Evolutionary conservation across 1,140 invertebrate genomes (phyloP).

Genomic region (Musca domestica): DNA sequence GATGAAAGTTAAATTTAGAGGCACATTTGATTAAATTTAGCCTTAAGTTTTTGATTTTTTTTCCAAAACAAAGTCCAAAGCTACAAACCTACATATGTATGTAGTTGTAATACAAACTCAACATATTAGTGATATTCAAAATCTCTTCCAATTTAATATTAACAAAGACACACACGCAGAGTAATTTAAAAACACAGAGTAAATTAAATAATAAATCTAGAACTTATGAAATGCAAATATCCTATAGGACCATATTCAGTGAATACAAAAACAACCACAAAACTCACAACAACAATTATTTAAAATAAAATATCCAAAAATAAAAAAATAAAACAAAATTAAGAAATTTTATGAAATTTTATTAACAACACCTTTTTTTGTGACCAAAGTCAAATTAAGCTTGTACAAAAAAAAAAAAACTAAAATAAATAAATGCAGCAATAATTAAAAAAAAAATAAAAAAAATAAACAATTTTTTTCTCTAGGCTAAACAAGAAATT

Average conservation of each 20-base stretch:
- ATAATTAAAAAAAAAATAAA: no score
- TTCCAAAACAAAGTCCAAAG: not conserved
- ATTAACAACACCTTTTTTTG: no score
- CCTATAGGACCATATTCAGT: constrained; percentile 14
- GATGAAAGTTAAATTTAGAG: no score
- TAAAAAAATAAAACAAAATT: not conserved
- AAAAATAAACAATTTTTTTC: not conserved
- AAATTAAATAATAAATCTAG: no score
- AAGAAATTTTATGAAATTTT: not conserved
- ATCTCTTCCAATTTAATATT: not conserved
- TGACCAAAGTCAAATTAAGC: not conserved
- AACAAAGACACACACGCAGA: not conserved
- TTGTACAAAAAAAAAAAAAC: not conserved
- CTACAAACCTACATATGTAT: not conserved
- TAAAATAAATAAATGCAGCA: not conserved
- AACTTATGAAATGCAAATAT: constrained; percentile 15
- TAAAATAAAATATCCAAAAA: not conserved
- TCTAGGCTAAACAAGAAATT: not conserved
- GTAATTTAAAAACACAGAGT: not conserved
- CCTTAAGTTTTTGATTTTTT: constrained; percentile 3
- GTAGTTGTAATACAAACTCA: not conserved
- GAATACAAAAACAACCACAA: not conserved
- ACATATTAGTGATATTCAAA: not conserved
- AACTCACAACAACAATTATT: not conserved
- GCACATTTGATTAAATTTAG: no score